Conservation (phyloP, 2,113 vertebrate species). For the Promerops cafer region DNA sequence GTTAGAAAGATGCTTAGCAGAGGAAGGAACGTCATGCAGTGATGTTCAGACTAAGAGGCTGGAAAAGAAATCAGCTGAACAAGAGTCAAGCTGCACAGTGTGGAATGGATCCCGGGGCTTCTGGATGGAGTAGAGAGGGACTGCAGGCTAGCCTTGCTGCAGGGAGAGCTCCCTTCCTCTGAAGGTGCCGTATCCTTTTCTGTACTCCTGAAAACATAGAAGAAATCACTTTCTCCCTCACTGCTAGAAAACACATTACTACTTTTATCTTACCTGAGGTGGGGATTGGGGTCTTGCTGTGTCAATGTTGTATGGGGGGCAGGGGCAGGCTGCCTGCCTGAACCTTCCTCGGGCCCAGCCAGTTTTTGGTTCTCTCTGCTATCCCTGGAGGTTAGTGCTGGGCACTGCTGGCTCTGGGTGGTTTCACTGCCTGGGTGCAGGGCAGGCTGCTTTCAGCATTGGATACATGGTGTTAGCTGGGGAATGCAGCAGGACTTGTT, state of each 20-base stretch:
- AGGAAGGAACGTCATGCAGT: background rate
- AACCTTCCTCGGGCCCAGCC: background rate
- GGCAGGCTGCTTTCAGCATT: background rate
- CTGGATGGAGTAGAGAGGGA: background rate
- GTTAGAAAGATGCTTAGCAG: conserved; percentile 13
- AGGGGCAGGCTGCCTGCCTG: background rate
- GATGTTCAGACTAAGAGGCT: background rate
- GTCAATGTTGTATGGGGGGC: rapidly evolving
- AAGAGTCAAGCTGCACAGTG: background rate
- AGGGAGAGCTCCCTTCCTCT: background rate
- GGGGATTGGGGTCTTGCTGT: background rate
- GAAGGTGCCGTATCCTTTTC: background rate
- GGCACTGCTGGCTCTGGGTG: background rate
- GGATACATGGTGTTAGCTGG: background rate
- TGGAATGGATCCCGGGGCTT: background rate
- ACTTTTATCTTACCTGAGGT: background rate
- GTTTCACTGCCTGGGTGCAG: background rate
- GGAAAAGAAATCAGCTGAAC: background rate
- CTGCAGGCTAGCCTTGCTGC: background rate
- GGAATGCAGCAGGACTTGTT: background rate
- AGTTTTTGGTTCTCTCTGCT: background rate
- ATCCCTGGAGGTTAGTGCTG: background rate
- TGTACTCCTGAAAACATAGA: background rate
- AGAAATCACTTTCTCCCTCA: background rate
- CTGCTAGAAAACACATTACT: background rate